Evolutionary conservation across 2,797 vertebrate genomes (phyloP), one percentile per base, ranked within the genome.

Genomic region (Champsocephalus esox): DNA sequence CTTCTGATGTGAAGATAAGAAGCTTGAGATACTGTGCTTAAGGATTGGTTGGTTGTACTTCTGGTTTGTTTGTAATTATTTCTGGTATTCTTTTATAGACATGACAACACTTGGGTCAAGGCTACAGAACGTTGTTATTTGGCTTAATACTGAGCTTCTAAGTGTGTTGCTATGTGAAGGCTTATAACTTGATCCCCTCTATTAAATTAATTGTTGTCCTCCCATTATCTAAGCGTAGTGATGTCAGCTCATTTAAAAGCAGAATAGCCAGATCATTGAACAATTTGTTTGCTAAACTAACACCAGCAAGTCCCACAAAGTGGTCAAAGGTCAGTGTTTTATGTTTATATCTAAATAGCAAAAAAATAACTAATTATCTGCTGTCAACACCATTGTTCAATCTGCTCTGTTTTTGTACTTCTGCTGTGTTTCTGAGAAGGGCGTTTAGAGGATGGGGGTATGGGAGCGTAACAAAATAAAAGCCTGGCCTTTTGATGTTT

Each of bases 401-500:
- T 50, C 2, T 2, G 54, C 70, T n/a, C 32, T 3, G 62, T 52
- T 3, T 28, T 50, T 34, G 34, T 38, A 28, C 59, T 34, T 3
- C 60, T 41, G 48, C 69, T 43, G 12, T 32, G 34, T 71, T 61
- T 66, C 38, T 65, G 50, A 67, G 72, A 10, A 34, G 64, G 21
- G 62, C 56, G 60, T 71, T 43, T 70, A 71, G 86, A 80, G 80
- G 74, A 70, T 32, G 21, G 77, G 24, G 1, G 5, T 32, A 73
- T 12, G 28, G 56, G 60, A 59, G 52, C 13, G 3, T 43, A 51
- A 70, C 59, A 50, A 34, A 68, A 73, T 55, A 54, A 48, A 60
- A 48, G 17, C 43, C 59, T 61, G 83, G 82, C 75, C 90, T 90
- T 86, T 87, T 78, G 65, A 85, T 85, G 93, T 93, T 90, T 93